phyloP scores from a whole-genome alignment of 2,888 invertebrate genomes.

The Atherix ibis region DNA sequence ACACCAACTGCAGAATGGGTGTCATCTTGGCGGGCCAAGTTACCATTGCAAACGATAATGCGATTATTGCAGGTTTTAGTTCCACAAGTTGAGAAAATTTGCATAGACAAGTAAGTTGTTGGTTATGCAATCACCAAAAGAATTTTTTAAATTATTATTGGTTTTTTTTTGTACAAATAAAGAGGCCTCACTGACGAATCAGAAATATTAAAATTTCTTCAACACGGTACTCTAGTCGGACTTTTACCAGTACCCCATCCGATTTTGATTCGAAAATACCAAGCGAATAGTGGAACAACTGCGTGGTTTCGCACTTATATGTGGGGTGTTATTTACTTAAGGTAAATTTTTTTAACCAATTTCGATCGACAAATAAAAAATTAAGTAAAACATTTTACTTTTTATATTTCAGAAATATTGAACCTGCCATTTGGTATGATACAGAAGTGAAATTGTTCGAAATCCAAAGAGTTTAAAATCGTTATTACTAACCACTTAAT shows the following conservation, averaged over 20 bases:
- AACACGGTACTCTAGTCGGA: conserved; percentile 96
- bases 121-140: not conserved
- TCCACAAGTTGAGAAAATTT: conserved; percentile 99
- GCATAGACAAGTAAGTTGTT: conserved; percentile 80
- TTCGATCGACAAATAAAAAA: too few species aligned
- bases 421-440: conserved; percentile 99
- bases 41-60: conserved; percentile 99
- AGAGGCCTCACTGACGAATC: conserved; percentile 98
- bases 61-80: conserved; percentile 93
- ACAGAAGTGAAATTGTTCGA: conserved; percentile 98
- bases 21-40: conserved; percentile 86
- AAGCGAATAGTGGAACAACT: conserved; percentile 95
- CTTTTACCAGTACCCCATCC: conserved; percentile 97
- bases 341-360: conserved; percentile 35
- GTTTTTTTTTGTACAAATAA: conserved; percentile 5
- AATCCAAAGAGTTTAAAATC: conserved; percentile 72
- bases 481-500: too few species aligned
- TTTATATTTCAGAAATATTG: conserved; percentile 64
- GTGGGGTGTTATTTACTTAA: conserved; percentile 98
- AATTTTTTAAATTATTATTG: not conserved
- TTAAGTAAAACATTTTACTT: too few species aligned
- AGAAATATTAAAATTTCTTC: conserved; percentile 96
- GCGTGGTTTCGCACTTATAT: conserved; percentile 99
- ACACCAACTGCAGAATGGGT: conserved; percentile 95
- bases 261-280: conserved; percentile 96